A percentile compares a stretch with the other conserved stretches of the same genome.
Evolutionary conservation across 2,113 vertebrate species (phyloP).

Genomic region (Heteronetta atricapilla): DNA sequence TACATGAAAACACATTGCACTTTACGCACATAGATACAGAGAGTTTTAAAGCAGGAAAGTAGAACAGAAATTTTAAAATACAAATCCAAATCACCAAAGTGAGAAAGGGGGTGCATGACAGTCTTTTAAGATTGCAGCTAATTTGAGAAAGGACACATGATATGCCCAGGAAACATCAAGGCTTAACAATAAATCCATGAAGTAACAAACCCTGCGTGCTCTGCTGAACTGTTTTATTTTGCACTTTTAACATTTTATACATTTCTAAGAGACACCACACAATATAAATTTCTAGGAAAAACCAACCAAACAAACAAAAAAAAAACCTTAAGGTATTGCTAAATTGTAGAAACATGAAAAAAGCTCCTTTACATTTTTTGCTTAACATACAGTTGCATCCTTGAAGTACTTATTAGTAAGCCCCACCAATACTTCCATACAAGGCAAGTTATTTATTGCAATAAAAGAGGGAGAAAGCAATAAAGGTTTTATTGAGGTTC

Average conservation of each 20-base stretch:
- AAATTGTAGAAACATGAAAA: background rate
- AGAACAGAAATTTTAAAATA: background rate
- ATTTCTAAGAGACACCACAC: background rate
- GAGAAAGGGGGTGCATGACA: background rate
- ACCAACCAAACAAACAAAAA: background rate
- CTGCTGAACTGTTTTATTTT: background rate
- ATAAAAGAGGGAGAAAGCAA: background rate
- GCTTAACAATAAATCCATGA: background rate
- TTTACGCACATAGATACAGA: constrained; percentile 14
- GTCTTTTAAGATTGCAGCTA: background rate
- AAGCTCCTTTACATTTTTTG: rapidly evolving
- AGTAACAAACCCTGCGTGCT: background rate
- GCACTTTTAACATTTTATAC: background rate
- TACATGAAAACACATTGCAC: constrained; percentile 28
- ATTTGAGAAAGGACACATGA: background rate
- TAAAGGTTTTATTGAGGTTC: background rate
- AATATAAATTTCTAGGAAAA: background rate
- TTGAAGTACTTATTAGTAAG: background rate
- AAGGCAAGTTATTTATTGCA: background rate
- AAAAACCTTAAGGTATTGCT: background rate
- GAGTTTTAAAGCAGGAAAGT: background rate
- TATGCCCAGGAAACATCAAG: background rate
- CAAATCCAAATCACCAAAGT: background rate
- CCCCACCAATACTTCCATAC: background rate
- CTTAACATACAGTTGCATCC: background rate